Conservation (phyloP, 1,140 invertebrate genomes). For the Adoxophyes honmai region DNA sequence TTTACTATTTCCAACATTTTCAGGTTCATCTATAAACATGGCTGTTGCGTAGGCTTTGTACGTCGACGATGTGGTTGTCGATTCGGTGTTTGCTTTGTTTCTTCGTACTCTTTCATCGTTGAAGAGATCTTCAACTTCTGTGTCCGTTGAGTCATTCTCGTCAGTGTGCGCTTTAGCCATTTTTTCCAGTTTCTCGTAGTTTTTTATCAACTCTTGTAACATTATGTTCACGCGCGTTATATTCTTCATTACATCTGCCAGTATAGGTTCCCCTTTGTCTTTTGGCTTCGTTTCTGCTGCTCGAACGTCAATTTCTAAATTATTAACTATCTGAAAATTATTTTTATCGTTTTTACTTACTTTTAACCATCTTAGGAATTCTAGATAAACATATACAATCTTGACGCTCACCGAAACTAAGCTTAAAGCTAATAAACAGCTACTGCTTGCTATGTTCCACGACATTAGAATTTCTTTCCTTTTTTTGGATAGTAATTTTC, state of each 20-base stretch:
- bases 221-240: constrained; percentile 42
- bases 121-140: constrained; percentile 26
- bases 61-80: not conserved
- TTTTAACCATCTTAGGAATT: too few relatives aligned
- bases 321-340: not conserved
- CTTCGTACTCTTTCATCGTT: constrained; percentile 19
- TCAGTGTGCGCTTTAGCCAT: constrained; percentile 35
- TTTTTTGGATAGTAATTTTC: too few relatives aligned
- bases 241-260: constrained; percentile 41
- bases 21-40: too few relatives aligned
- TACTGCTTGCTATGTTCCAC: too few relatives aligned
- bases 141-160: constrained; percentile 25
- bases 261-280: constrained; percentile 21
- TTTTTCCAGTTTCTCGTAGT: constrained; percentile 42
- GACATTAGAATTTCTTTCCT: too few relatives aligned
- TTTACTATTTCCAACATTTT: too few relatives aligned
- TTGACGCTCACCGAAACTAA: too few relatives aligned
- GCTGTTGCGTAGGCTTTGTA: constrained; percentile 18
- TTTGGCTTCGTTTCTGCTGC: not conserved
- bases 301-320: too few relatives aligned
- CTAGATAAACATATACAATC: too few relatives aligned
- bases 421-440: too few relatives aligned
- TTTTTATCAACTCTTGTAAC: constrained; percentile 42
- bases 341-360: too few relatives aligned
- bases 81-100: constrained; percentile 18